Conservation (phyloP, 2,113 vertebrate genomes). For the Charadrius vociferus region DNA sequence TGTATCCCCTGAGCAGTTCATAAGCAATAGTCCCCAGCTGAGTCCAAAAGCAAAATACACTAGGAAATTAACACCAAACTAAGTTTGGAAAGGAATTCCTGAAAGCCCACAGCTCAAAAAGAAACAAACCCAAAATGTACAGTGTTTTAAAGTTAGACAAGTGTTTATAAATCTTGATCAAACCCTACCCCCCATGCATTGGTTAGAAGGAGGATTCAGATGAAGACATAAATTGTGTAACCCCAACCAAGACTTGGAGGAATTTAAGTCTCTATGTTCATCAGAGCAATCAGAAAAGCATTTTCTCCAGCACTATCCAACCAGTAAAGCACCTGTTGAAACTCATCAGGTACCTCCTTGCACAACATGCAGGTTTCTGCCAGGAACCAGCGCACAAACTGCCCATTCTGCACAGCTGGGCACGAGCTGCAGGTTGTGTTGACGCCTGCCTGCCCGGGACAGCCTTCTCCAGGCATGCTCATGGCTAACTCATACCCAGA, state of each 20-base stretch:
- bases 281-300: background rate
- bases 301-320: background rate
- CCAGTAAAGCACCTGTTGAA: accelerated
- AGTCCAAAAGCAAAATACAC: background rate
- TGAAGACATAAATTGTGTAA: background rate
- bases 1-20: background rate
- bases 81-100: background rate
- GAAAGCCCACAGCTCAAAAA: background rate
- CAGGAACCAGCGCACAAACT: background rate
- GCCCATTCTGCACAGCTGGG: accelerated
- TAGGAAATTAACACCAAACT: background rate
- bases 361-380: background rate
- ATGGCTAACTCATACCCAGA: background rate
- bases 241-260: background rate
- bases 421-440: accelerated
- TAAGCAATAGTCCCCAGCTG: background rate
- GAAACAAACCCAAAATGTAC: background rate
- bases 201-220: background rate
- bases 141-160: background rate
- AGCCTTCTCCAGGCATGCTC: background rate
- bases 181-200: background rate
- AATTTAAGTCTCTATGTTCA: background rate
- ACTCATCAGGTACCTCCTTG: background rate
- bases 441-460: background rate
- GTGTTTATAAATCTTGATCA: background rate